Base-by-base conservation (phyloP, 2,888 invertebrate species). In the Ormyrus rosae region DNA sequence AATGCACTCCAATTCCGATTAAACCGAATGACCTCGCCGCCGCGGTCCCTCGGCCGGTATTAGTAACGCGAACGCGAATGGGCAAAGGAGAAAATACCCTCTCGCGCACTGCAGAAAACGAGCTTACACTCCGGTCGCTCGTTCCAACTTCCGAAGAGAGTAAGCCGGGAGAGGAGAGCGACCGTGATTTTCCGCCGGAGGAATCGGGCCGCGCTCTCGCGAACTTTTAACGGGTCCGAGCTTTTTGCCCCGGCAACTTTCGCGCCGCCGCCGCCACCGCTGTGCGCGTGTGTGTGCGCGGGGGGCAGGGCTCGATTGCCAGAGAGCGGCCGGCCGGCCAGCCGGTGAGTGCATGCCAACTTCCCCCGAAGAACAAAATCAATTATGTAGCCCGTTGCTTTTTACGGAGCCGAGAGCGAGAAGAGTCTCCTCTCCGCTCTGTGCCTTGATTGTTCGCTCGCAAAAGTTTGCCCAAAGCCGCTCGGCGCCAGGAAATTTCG, bases 171-270 rank as follows among this genome's bases (percentile, higher is more conserved):
- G 6, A 81, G 2, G 19, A 19, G 19, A 34, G 34, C 86, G 86
- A 87, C 87, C 86, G 88, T 85, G 86, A 87, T 87, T 87, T 87
- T 87, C 83, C 85, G 82, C 85, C 84, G 85, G 83, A 84, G 86
- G 85, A 61, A 19, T 56, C 10, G 34, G 11, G 46, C 45, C 50
- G 51, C 46, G 7, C 48, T 5, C 19, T 11, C 19, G 5, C 10
- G 87, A 87, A 89, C 86, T 89, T 89, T 88, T 87, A 88, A 88
- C 89, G 87, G 88, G 85, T 87, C 87, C 86, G 86, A 84, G 83
- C 85, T 85, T 82, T 84, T 78, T 84, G 6, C 78, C 81, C 78
- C 74, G 55, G 61, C 83, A 86, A 88, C 87, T 86, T 88, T 86
- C 82, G 81, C 86, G 84, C 86, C 85, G 72, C 58, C n/a, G 61